Conservation (phyloP, 1,140 invertebrate genomes). For the Pseudomyrmex sp. region DNA sequence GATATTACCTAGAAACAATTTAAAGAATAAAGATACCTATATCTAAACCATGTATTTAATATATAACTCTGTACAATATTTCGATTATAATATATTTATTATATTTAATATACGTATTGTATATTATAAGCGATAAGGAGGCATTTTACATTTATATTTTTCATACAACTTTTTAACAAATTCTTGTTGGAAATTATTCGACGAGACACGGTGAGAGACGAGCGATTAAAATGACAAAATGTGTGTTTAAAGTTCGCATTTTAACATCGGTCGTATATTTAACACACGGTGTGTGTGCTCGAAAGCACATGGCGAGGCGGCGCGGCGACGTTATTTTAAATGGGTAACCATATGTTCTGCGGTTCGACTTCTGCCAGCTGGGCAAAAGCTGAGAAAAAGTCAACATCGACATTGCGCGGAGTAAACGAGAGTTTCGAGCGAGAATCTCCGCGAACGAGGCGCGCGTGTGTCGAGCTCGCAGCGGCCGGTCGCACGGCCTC, state of each 20-base stretch:
- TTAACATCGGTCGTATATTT: not conserved
- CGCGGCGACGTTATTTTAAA: not conserved
- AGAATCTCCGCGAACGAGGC: not conserved
- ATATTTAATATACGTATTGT: no score
- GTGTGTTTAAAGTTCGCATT: not conserved
- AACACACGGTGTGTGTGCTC: not conserved
- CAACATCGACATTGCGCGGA: not conserved
- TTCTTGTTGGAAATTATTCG: not conserved
- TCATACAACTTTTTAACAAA: slow-evolving; percentile 43
- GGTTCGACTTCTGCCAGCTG: slow-evolving; percentile 13
- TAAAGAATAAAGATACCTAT: not conserved
- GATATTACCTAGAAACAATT: slow-evolving; percentile 76
- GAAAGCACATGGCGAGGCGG: not conserved
- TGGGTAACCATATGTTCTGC: slow-evolving; percentile 38
- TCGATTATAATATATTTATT: no score
- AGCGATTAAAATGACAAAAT: not conserved
- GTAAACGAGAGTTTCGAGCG: not conserved
- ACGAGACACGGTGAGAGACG: not conserved
- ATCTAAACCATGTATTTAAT: not conserved
- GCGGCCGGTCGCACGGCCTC: not conserved
- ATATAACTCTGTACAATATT: not conserved
- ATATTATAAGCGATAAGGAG: no score
- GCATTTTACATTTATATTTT: slow-evolving; percentile 28
- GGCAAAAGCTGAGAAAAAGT: not conserved
- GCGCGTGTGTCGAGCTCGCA: no score